Conservation (phyloP, 2,797 vertebrate species). For the Prunella strophiata region DNA sequence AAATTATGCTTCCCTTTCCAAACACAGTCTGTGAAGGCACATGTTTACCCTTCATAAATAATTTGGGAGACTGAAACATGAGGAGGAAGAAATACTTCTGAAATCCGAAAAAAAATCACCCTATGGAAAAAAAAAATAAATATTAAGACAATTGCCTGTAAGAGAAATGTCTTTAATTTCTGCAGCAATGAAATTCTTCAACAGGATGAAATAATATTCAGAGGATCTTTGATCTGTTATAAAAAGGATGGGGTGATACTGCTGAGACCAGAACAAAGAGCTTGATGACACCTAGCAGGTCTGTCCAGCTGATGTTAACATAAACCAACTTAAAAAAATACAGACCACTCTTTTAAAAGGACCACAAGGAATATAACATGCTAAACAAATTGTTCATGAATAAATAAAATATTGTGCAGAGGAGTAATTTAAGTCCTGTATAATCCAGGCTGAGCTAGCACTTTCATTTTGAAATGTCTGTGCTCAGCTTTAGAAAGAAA, state of each 20-base stretch:
- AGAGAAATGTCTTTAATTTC: background rate
- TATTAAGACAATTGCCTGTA: background rate
- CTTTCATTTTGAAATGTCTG: background rate
- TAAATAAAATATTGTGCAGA: background rate
- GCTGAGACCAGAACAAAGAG: background rate
- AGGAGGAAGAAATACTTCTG: background rate
- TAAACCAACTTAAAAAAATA: background rate
- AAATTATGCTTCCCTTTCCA: background rate
- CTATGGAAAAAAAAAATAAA: background rate
- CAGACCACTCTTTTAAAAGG: background rate
- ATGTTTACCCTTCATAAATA: conserved; percentile 23
- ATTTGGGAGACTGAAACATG: background rate
- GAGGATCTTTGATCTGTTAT: background rate
- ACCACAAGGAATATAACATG: background rate
- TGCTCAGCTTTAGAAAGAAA: background rate
- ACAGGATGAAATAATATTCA: background rate
- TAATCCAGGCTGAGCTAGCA: background rate
- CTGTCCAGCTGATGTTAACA: background rate
- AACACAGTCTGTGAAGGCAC: background rate
- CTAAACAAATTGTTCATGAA: background rate
- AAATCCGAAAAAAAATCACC: conserved; percentile 2
- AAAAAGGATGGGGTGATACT: background rate
- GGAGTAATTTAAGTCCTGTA: background rate
- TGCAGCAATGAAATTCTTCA: background rate
- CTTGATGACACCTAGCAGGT: background rate